Percentiles rank a stretch among this genome's conserved stretches.
phyloP scores from a whole-genome alignment of 1,140 invertebrate species.

The Palaemon carinicauda region DNA sequence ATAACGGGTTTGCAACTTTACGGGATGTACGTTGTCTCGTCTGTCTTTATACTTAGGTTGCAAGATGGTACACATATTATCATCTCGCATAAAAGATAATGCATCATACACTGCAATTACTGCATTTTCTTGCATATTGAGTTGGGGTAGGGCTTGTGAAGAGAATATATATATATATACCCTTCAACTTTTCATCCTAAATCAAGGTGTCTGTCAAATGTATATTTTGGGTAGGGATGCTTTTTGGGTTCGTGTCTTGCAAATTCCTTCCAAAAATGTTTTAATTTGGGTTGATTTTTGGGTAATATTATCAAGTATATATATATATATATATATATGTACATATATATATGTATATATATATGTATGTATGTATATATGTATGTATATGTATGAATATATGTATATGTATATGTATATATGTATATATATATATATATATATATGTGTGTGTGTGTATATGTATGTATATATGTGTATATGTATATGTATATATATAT shows the following conservation, averaged over 20 bases:
- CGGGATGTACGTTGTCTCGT: slow-evolving; percentile 49
- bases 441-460: background rate
- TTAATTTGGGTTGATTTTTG: too few species aligned
- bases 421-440: background rate
- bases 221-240: too few species aligned
- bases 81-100: slow-evolving; percentile 51
- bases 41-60: slow-evolving; percentile 51
- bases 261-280: too few species aligned
- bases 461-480: background rate
- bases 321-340: background rate
- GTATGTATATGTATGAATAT: background rate
- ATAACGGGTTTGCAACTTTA: slow-evolving; percentile 43
- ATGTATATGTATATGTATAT: background rate
- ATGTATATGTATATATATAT: background rate
- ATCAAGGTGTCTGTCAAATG: too few species aligned
- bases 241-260: too few species aligned
- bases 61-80: slow-evolving; percentile 53
- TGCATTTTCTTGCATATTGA: slow-evolving; percentile 51
- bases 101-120: slow-evolving; percentile 52
- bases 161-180: slow-evolving; percentile 29
- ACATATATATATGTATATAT: background rate
- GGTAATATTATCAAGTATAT: too few species aligned
- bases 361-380: background rate
- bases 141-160: slow-evolving; percentile 24
- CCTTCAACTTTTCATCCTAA: background rate